Conservation (phyloP, 2,888 invertebrate genomes). For the Suillia variegata region DNA sequence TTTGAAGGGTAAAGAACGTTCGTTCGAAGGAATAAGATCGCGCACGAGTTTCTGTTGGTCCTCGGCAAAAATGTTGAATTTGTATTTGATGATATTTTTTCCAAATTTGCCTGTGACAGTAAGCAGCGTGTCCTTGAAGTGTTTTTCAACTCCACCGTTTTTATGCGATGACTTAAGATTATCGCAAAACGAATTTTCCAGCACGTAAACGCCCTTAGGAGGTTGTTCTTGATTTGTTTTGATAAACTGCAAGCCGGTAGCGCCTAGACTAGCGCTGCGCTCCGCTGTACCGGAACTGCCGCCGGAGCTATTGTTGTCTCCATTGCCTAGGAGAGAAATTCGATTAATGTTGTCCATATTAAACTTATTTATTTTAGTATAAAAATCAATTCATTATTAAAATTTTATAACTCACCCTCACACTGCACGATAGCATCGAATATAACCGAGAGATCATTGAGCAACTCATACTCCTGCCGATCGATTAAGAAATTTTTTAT, state of each 20-base stretch:
- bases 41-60: conserved; percentile 57
- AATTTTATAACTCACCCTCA: conserved; percentile 43
- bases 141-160: conserved; percentile 38
- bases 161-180: conserved; percentile 51
- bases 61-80: conserved; percentile 60
- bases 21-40: conserved; percentile 55
- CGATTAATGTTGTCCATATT: background rate
- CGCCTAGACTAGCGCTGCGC: conserved; percentile 40
- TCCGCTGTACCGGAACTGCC: conserved; percentile 55
- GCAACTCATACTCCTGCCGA: conserved; percentile 56
- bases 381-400: too few species aligned
- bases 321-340: conserved; percentile 19
- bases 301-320: conserved; percentile 56
- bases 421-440: conserved; percentile 59
- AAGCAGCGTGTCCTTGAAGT: conserved; percentile 58
- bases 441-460: conserved; percentile 60
- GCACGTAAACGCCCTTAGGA: conserved; percentile 52
- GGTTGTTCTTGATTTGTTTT: conserved; percentile 15
- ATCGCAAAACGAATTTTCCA: conserved; percentile 60
- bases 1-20: conserved; percentile 56
- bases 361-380: too few species aligned
- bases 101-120: conserved; percentile 61
- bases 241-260: conserved; percentile 12
- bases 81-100: conserved; percentile 60
- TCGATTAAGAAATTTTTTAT: conserved; percentile 56